Evolutionary conservation across 2,797 vertebrate species (phyloP).

Genomic region (Borostomias antarcticus): DNA sequence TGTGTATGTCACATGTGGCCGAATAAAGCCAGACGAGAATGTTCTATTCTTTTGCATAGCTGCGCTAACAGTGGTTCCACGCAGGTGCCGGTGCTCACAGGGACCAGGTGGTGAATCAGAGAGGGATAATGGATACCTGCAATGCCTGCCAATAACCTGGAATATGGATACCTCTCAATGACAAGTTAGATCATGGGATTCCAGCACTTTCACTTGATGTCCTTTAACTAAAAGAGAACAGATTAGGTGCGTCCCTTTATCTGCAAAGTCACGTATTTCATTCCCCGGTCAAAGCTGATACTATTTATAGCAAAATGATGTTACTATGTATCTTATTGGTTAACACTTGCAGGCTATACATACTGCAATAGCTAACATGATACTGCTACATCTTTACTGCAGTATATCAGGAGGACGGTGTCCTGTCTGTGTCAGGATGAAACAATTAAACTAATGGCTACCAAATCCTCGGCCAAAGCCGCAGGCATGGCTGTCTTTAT

Average conservation of each 20-base stretch:
- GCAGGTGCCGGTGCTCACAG: constrained; percentile 18
- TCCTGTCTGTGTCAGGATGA: background rate
- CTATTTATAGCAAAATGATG: too few relatives aligned
- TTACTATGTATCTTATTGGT: too few relatives aligned
- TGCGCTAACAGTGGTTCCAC: constrained; percentile 4
- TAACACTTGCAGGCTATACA: too few relatives aligned
- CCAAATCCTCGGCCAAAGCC: background rate
- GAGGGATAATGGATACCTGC: background rate
- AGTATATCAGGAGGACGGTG: too few relatives aligned
- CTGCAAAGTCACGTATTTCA: background rate
- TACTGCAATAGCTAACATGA: too few relatives aligned
- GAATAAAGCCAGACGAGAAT: constrained; percentile 22
- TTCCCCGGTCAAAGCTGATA: too few relatives aligned
- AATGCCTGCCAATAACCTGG: background rate
- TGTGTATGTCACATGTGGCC: too few relatives aligned
- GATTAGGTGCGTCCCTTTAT: background rate
- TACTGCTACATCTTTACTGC: too few relatives aligned
- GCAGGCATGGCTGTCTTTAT: constrained; percentile 9
- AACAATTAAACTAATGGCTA: constrained; percentile 23
- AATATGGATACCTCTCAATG: background rate
- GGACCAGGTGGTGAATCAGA: constrained; percentile 7
- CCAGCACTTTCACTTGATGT: background rate
- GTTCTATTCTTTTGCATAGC: constrained; percentile 27
- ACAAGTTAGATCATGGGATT: background rate
- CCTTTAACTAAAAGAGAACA: background rate